Conservation (phyloP, 2,888 invertebrate genomes). For the Torymus tubicola region DNA sequence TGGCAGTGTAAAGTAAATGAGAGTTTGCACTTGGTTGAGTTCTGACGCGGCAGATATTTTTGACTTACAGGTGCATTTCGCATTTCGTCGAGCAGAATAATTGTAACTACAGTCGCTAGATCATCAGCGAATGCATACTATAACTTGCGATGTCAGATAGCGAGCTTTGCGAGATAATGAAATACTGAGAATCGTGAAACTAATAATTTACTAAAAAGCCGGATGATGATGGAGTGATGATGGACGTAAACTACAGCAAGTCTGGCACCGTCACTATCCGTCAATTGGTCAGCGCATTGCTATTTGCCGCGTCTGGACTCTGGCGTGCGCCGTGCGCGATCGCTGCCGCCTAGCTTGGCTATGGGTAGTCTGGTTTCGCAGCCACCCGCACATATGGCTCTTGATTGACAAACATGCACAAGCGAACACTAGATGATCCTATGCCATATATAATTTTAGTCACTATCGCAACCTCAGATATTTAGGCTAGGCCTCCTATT, state of each 20-base stretch:
- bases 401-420: no score
- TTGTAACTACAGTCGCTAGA: background rate
- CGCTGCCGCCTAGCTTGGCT: no score
- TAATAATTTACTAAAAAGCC: background rate
- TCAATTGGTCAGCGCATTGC: slow-evolving; percentile 28
- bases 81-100: slow-evolving; percentile 8
- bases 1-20: slow-evolving; percentile 58
- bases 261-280: slow-evolving; percentile 17
- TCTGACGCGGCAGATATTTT: slow-evolving; percentile 11
- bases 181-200: no score
- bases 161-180: background rate
- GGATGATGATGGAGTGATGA: slow-evolving; percentile 11
- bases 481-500: no score
- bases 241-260: slow-evolving; percentile 4
- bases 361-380: no score
- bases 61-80: slow-evolving; percentile 19
- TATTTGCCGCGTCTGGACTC: no score
- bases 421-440: background rate
- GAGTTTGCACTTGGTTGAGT: background rate
- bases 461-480: background rate
- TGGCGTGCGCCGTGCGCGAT: no score
- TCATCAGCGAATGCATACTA: background rate
- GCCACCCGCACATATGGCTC: no score
- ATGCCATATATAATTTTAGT: background rate
- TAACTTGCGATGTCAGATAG: background rate